Percentiles rank a stretch among this genome's conserved stretches.
phyloP scores from a whole-genome alignment of 2,797 vertebrate species.

The Cryptoblepharus egeriae region DNA sequence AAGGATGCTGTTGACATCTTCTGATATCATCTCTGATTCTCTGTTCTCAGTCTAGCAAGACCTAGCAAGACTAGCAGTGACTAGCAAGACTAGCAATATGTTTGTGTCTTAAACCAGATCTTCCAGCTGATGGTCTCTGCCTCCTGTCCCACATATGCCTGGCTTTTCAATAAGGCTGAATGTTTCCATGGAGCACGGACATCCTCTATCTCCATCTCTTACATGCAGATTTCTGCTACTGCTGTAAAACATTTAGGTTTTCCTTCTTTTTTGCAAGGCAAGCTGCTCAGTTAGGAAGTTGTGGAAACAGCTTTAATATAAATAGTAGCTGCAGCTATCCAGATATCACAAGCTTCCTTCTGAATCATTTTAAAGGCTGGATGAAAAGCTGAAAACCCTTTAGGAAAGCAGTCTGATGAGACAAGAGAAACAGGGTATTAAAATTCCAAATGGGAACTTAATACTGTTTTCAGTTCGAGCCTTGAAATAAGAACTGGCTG shows the following conservation, averaged over 20 bases:
- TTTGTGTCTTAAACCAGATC: too few relatives aligned
- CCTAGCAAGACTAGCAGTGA: too few relatives aligned
- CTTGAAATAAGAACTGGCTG: constrained; percentile 20
- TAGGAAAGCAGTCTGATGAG: background rate
- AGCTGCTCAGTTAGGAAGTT: background rate
- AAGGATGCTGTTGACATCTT: too few relatives aligned
- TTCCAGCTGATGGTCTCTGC: too few relatives aligned
- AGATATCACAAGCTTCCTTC: background rate
- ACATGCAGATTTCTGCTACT: background rate
- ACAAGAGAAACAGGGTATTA: constrained; percentile 1
- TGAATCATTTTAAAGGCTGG: background rate
- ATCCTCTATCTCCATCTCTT: too few relatives aligned
- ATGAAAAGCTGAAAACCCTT: background rate
- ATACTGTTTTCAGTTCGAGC: constrained; percentile 3
- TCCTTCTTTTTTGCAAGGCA: background rate
- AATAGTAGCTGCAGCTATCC: background rate
- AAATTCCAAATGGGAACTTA: constrained; percentile 21
- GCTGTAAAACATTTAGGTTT: background rate
- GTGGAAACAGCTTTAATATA: background rate
- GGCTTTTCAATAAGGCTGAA: too few relatives aligned
- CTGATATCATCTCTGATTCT: too few relatives aligned
- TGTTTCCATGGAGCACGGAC: too few relatives aligned
- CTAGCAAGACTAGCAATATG: too few relatives aligned
- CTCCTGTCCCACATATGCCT: too few relatives aligned
- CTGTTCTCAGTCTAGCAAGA: too few relatives aligned